Percentiles rank a stretch among this genome's conserved stretches.
Evolutionary conservation across 2,888 invertebrate species (phyloP).

Genomic region (Autographa pulchrina): DNA sequence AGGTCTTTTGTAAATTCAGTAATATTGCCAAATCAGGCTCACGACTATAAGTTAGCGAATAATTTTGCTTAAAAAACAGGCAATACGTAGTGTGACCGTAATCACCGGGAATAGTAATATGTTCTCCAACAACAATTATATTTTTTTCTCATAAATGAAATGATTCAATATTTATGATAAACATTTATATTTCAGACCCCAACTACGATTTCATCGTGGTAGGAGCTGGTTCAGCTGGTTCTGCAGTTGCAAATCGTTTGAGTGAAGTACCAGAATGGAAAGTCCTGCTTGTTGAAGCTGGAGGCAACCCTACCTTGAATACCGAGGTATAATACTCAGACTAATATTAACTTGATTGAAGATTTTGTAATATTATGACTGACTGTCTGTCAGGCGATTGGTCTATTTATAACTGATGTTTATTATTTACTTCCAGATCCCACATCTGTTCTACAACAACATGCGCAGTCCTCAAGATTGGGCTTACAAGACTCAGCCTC

Average conservation of each 20-base stretch:
- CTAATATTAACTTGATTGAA: not conserved
- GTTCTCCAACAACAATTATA: too few species aligned
- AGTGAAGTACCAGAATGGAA: conserved; percentile 89
- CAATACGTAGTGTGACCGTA: too few species aligned
- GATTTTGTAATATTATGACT: not conserved
- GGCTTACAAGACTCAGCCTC: conserved; percentile 86
- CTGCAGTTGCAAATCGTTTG: conserved; percentile 90
- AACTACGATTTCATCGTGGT: conserved; percentile 91
- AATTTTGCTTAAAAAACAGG: too few species aligned
- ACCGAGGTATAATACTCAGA: conserved; percentile 74
- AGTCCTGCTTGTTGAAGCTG: conserved; percentile 90
- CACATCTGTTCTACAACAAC: conserved; percentile 69
- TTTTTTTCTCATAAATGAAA: too few species aligned
- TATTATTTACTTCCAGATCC: conserved; percentile 63
- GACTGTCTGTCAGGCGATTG: not conserved
- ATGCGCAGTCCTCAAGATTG: conserved; percentile 82
- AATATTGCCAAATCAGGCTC: too few species aligned
- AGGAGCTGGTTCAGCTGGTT: conserved; percentile 91
- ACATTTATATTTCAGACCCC: conserved; percentile 68
- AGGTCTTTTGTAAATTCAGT: too few species aligned
- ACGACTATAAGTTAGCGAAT: too few species aligned
- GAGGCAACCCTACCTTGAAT: conserved; percentile 90
- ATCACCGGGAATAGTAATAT: too few species aligned
- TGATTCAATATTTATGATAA: not conserved
- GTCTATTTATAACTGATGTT: not conserved